Evolutionary conservation across 2,888 invertebrate genomes (phyloP), one percentile per base, ranked within the genome.

Genomic region (Cryptocheilus praepositus): DNA sequence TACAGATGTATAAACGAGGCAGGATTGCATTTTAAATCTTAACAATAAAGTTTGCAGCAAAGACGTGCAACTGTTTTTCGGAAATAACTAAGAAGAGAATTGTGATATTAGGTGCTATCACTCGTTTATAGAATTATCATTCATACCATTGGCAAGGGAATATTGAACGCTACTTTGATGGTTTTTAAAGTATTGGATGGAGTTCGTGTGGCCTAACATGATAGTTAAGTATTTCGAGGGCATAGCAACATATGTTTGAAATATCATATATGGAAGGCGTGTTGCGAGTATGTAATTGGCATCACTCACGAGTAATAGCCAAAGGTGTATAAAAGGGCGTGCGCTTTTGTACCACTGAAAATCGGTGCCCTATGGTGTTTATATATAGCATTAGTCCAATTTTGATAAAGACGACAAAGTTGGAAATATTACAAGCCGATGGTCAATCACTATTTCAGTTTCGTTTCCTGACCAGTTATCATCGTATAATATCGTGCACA

Each of bases 331-430:
- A 21, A 43, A 46, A 52, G 28, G 28, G 8, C 16, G 43, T 67
- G 61, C 76, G 76, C 79, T 75, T 73, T 80, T 73, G 71, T 74
- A 72, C 67, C 64, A 54, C 57, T 61, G 51, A 71, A 67, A 67
- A 36, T 36, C 72, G 75, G 71, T 76, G 75, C 79, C 80, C 74
- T 76, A 79, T 73, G 74, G 56, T 70, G 68, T 80, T 76, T 73
- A 80, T 78, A 72, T 65, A 70, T 81, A 81, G 75, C 60, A 67
- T 71, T 82, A 80, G 70, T 77, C 53, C 68, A 73, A 74, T 81
- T 80, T 74, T 73, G 60, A 69, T 73, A 68, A 71, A 64, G 53
- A 60, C 69, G 69, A 73, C 49, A 61, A 72, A 72, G 62, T 70
- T 74, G 60, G 56, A 63, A 67, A 45, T 55, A 64, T 69, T 59